Conservation (phyloP, 2,888 invertebrate genomes). For the Hartigia nigra region DNA sequence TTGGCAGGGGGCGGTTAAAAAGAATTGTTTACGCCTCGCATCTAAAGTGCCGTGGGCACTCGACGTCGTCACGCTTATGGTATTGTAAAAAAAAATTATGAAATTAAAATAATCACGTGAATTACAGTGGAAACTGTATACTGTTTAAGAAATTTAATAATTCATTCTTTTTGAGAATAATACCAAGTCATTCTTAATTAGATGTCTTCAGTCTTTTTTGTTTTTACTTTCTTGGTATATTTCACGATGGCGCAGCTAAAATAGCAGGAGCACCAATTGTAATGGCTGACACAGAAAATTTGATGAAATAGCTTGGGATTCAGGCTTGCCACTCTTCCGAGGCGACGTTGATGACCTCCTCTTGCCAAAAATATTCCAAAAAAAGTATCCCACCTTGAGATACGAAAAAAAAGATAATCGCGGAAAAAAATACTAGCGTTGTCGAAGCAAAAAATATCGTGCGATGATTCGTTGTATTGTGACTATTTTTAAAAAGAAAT, state of each 20-base stretch:
- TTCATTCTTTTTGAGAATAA: not conserved
- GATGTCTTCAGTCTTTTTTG: not conserved
- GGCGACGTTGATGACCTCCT: not conserved
- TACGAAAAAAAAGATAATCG: not conserved
- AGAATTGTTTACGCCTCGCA: not conserved
- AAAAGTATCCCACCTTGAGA: not conserved
- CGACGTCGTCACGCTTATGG: not conserved
- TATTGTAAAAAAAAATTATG: not conserved
- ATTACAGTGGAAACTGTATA: not conserved
- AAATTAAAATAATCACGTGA: not conserved
- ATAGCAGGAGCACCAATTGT: not conserved
- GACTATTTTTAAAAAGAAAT: not conserved
- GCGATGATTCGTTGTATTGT: not conserved
- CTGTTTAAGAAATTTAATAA: not conserved
- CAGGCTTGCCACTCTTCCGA: not conserved
- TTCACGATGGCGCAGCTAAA: not conserved
- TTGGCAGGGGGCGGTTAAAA: not conserved
- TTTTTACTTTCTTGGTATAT: no score
- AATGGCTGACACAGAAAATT: not conserved
- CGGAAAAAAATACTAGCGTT: not conserved
- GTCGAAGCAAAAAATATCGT: not conserved
- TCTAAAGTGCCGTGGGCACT: not conserved
- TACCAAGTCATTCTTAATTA: not conserved
- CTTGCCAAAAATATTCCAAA: not conserved
- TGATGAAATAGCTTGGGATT: not conserved